phyloP scores from a whole-genome alignment of 30 jellyfish, hydroid and myxozoan species.

The Aurelia coerulea region DNA sequence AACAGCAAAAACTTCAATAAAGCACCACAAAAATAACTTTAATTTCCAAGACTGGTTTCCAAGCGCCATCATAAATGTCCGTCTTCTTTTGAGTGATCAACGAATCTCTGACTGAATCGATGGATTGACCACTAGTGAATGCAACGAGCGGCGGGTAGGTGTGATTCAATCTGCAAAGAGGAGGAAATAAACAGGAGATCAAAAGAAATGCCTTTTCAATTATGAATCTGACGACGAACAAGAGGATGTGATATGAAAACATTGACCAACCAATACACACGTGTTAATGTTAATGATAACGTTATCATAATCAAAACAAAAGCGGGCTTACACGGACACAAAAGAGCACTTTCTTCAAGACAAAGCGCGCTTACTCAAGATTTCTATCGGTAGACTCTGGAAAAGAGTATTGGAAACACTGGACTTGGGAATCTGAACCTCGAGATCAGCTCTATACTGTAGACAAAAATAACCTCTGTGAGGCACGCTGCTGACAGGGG shows the following conservation, averaged over 20 bases:
- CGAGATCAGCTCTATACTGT: no score
- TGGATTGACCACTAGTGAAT: no score
- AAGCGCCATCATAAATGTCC: no score
- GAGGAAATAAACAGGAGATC: slow-evolving; percentile 5
- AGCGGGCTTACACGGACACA: neutral
- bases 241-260: neutral
- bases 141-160: slow-evolving; percentile 3
- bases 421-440: no score
- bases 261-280: slow-evolving; percentile 37
- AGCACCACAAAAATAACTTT: no score
- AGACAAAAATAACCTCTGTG: no score
- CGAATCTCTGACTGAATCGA: no score
- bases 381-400: neutral
- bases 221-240: neutral
- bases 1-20: no score
- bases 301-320: slow-evolving; percentile 11
- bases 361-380: slow-evolving; percentile 12
- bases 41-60: no score
- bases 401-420: neutral
- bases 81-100: no score
- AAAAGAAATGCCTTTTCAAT: slow-evolving; percentile 13
- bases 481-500: no score
- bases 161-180: slow-evolving; percentile 29
- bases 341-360: neutral
- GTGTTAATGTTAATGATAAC: slow-evolving; percentile 18